Evolutionary conservation across 2,113 vertebrate species (phyloP).

Genomic region (Neogale vison): DNA sequence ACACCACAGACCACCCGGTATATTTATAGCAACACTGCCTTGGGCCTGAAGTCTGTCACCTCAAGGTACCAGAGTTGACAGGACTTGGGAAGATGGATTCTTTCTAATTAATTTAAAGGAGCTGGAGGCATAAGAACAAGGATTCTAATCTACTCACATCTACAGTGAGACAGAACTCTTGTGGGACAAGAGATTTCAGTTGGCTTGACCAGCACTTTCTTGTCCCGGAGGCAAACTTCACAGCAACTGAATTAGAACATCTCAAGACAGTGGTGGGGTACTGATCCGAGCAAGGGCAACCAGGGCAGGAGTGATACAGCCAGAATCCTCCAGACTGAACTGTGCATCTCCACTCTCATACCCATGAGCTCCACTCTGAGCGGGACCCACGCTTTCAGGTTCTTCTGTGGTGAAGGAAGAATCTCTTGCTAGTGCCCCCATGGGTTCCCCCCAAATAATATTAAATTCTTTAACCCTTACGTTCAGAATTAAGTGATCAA

Average conservation of each 20-base stretch:
- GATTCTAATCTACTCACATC: neutral
- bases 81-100: neutral
- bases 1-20: no score
- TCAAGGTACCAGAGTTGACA: neutral
- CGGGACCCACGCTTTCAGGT: neutral
- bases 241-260: neutral
- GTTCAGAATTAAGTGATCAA: slow-evolving; percentile 12
- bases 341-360: neutral
- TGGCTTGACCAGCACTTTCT: neutral
- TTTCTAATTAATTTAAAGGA: neutral
- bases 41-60: neutral
- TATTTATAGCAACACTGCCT: neutral
- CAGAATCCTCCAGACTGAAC: neutral
- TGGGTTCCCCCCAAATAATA: neutral
- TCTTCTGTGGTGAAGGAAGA: neutral
- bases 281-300: neutral
- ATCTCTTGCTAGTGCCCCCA: neutral
- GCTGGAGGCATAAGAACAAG: neutral
- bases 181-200: neutral
- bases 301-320: neutral
- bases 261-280: neutral
- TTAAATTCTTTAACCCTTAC: neutral
- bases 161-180: neutral
- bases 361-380: neutral
- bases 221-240: neutral